Evolutionary conservation across 2,797 vertebrate species (phyloP).

Genomic region (Bradypodion pumilum): DNA sequence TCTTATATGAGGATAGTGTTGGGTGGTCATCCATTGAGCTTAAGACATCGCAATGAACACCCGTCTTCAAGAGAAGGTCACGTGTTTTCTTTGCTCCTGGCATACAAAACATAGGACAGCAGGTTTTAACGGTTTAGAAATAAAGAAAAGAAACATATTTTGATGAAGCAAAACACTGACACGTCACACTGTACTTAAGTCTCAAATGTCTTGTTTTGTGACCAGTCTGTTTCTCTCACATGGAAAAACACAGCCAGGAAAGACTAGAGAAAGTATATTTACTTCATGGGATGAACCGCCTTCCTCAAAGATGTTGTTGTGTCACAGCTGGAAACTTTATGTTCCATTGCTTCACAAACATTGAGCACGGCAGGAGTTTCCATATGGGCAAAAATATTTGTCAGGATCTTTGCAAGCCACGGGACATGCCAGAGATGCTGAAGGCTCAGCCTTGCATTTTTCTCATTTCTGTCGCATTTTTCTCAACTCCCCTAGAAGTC

Average conservation of each 20-base stretch:
- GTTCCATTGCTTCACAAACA: constrained; percentile 17
- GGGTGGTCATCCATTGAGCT: constrained; percentile 38
- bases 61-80: neutral
- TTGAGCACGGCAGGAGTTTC: neutral
- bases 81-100: constrained; percentile 37
- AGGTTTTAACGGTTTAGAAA: constrained; percentile 25
- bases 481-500: neutral
- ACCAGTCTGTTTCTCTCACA: neutral
- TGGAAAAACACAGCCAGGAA: constrained; percentile 4
- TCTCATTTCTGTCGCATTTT: constrained; percentile 24
- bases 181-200: neutral
- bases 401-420: constrained; percentile 8
- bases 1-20: neutral
- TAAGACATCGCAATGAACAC: neutral
- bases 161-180: neutral
- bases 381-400: constrained; percentile 36
- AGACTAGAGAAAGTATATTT: constrained; percentile 7
- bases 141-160: neutral
- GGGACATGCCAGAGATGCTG: neutral
- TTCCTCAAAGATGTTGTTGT: neutral
- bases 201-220: neutral
- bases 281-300: neutral
- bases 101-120: constrained; percentile 22
- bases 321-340: constrained; percentile 12
- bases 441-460: constrained; percentile 17